phyloP scores from a whole-genome alignment of 2,797 vertebrate species.

The Uromys caudimaculatus region DNA sequence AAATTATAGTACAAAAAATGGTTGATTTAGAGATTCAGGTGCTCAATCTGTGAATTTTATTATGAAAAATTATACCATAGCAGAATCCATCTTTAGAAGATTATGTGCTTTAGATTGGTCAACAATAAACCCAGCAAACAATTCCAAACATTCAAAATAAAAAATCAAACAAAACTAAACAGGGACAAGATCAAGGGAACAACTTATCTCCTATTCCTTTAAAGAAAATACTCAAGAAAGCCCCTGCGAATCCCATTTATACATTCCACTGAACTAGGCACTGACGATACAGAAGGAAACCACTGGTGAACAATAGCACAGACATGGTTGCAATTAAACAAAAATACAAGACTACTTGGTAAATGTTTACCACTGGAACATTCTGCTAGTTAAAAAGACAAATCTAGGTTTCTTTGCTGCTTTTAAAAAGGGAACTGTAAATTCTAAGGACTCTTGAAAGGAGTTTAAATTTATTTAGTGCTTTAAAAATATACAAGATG shows the following conservation, averaged over 20 bases:
- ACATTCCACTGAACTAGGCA: slow-evolving; percentile 4
- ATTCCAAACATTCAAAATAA: neutral
- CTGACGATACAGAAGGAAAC: neutral
- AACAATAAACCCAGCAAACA: neutral
- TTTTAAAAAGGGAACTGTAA: slow-evolving; percentile 54
- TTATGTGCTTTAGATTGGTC: slow-evolving; percentile 39
- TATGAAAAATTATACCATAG: neutral
- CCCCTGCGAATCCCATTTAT: slow-evolving; percentile 18
- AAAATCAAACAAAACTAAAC: neutral
- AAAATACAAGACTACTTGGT: neutral
- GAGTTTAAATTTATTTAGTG: slow-evolving; percentile 58
- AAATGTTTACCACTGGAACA: slow-evolving; percentile 3
- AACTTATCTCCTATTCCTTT: neutral
- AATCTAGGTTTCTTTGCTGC: slow-evolving; percentile 44
- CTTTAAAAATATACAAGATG: slow-evolving; percentile 47
- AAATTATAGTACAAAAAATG: neutral
- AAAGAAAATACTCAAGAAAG: slow-evolving; percentile 45
- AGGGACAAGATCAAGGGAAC: neutral
- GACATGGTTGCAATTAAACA: neutral
- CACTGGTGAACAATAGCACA: neutral
- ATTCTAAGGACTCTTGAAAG: slow-evolving; percentile 35
- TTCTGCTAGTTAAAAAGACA: neutral
- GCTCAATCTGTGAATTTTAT: slow-evolving; percentile 38
- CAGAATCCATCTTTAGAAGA: slow-evolving; percentile 38
- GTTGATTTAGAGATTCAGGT: slow-evolving; percentile 25